phyloP scores from a whole-genome alignment of 2,113 vertebrate species.

The Seriola rivoliana region DNA sequence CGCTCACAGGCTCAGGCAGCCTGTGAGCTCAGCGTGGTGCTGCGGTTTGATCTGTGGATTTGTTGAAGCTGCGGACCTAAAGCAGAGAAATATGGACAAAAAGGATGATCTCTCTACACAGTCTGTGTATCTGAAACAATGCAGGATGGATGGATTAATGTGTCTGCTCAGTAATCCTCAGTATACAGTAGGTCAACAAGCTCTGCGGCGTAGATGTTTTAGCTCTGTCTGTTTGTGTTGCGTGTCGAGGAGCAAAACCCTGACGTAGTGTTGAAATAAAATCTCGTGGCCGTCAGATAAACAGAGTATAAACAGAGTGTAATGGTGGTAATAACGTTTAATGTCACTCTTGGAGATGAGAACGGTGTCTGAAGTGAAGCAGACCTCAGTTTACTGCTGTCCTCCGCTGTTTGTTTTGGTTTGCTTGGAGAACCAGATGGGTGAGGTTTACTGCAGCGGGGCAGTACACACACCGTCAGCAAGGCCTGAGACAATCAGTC shows the following conservation, averaged over 20 bases:
- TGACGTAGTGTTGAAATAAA: slow-evolving; percentile 12
- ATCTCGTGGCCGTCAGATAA: slow-evolving; percentile 6
- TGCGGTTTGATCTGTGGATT: slow-evolving; percentile 38
- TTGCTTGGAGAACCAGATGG: slow-evolving; percentile 2
- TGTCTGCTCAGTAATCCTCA: slow-evolving; percentile 5
- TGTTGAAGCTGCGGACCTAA: slow-evolving; percentile 4
- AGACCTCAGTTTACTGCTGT: not conserved
- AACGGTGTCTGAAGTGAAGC: slow-evolving; percentile 24
- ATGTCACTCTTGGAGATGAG: slow-evolving; percentile 36
- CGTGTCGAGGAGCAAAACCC: not conserved
- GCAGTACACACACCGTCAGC: not conserved
- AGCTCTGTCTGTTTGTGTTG: not conserved
- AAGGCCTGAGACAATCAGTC: not conserved
- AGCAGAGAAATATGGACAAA: slow-evolving; percentile 34
- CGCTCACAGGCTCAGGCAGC: slow-evolving; percentile 34
- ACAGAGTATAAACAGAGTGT: slow-evolving; percentile 6
- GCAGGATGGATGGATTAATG: slow-evolving; percentile 28
- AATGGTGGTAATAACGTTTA: slow-evolving; percentile 21
- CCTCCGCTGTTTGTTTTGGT: slow-evolving; percentile 6
- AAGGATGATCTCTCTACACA: slow-evolving; percentile 6
- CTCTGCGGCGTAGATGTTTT: not conserved
- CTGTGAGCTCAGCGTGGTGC: slow-evolving; percentile 47
- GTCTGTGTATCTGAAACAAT: slow-evolving; percentile 30
- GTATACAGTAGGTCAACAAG: not conserved
- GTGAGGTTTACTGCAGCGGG: slow-evolving; percentile 4